Conservation (phyloP, 2,113 vertebrate species). For the Pelecanoides urinatrix region DNA sequence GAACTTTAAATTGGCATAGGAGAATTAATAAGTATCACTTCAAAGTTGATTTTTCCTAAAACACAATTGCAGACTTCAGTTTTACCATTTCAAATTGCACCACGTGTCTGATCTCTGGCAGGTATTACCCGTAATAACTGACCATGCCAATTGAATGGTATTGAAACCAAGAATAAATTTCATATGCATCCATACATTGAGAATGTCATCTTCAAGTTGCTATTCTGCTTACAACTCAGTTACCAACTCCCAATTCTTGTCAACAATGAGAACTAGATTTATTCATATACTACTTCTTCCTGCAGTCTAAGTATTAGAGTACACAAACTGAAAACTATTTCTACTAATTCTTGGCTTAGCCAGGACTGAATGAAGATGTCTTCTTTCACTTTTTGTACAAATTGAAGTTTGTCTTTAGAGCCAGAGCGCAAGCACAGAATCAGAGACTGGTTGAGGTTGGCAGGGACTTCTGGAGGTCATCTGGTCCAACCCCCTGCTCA, state of each 20-base stretch:
- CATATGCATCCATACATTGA: background rate
- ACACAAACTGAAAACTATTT: background rate
- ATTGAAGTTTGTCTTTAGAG: background rate
- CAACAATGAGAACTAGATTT: background rate
- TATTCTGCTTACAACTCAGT: background rate
- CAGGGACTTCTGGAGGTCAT: background rate
- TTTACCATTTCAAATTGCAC: background rate
- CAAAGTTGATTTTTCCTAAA: background rate
- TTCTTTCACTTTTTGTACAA: constrained; percentile 14
- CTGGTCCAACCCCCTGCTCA: background rate
- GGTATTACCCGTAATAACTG: background rate
- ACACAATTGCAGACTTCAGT: background rate
- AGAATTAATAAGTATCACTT: background rate
- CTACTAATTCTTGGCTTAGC: background rate
- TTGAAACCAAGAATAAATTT: background rate
- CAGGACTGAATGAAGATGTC: background rate
- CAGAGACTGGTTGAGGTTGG: background rate
- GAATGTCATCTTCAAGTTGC: background rate
- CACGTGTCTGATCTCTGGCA: background rate
- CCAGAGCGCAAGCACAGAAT: background rate
- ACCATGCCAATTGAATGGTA: background rate
- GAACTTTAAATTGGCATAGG: background rate
- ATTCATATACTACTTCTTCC: background rate
- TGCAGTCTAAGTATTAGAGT: background rate
- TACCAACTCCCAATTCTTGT: background rate